These are phyloP conservation scores for Eledone cirrhosa DNA, from an alignment of 2,888 invertebrate species.

Conservation along the genomic window DNA sequence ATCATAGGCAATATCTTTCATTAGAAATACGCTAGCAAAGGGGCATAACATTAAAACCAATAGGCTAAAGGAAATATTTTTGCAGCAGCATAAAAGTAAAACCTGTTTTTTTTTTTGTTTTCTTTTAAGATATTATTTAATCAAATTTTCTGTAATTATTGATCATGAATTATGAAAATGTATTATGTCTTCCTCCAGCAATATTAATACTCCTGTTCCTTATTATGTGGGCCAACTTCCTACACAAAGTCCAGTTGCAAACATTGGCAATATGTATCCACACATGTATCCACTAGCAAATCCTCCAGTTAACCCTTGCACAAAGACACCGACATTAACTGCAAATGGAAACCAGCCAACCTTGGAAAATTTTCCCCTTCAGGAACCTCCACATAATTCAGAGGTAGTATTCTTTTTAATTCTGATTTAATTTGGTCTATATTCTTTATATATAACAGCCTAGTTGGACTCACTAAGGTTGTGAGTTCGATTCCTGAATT, in stretches of 20 bases:
- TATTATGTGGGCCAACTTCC: background rate
- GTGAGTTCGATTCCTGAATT: too few relatives aligned
- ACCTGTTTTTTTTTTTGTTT: too few relatives aligned
- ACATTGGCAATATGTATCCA: background rate
- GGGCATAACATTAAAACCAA: too few relatives aligned
- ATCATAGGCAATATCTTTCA: too few relatives aligned
- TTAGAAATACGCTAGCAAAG: too few relatives aligned
- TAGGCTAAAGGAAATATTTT: too few relatives aligned
- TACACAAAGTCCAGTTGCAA: constrained; percentile 7
- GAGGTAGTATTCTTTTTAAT: background rate
- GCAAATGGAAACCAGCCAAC: background rate
- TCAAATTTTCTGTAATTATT: too few relatives aligned
- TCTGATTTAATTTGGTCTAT: background rate
- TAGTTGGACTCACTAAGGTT: too few relatives aligned
- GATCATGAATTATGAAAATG: too few relatives aligned
- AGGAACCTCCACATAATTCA: constrained; percentile 10
- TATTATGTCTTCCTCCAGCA: background rate
- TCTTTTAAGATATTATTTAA: too few relatives aligned
- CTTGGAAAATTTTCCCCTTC: constrained; percentile 22
- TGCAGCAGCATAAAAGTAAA: too few relatives aligned
- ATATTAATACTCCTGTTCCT: constrained; percentile 12
- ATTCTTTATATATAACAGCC: background rate
- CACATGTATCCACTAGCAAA: background rate
- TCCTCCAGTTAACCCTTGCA: background rate
- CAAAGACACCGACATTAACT: background rate